Evolutionary conservation across 2,888 invertebrate genomes (phyloP).

Genomic region (Andrena bicolor): DNA sequence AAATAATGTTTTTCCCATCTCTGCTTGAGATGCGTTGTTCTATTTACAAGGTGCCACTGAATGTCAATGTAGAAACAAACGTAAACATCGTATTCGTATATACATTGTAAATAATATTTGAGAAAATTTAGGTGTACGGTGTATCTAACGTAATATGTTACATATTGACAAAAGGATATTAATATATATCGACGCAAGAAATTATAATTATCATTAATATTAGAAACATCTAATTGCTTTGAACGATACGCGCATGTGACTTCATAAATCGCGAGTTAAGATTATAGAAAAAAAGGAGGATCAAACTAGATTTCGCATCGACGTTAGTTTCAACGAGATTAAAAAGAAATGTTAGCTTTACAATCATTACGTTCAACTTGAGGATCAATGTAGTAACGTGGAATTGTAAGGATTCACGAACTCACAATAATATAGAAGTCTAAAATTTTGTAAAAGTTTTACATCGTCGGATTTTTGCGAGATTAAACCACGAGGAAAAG

Average conservation of each 20-base stretch:
- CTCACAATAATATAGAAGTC: constrained; percentile 6
- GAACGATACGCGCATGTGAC: constrained; percentile 19
- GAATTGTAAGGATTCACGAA: not conserved
- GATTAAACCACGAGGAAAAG: not conserved
- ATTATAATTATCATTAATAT: constrained; percentile 35
- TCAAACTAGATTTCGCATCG: constrained; percentile 36
- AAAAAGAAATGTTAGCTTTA: constrained; percentile 13
- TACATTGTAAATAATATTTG: constrained; percentile 63
- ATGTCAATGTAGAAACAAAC: constrained; percentile 44
- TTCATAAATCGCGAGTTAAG: constrained; percentile 15
- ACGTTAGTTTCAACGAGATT: not conserved
- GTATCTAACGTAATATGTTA: constrained; percentile 45
- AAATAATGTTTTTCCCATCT: too few relatives aligned
- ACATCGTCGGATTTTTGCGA: constrained; percentile 8
- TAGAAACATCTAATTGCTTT: constrained; percentile 17
- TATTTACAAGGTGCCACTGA: constrained; percentile 43
- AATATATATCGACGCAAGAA: constrained; percentile 38
- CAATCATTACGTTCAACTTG: constrained; percentile 18
- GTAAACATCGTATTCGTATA: constrained; percentile 30
- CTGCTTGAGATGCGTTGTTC: constrained; percentile 10
- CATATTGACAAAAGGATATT: constrained; percentile 24
- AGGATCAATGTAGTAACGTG: constrained; percentile 16
- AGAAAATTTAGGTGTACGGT: constrained; percentile 38
- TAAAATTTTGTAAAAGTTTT: constrained; percentile 30
- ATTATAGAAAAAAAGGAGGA: constrained; percentile 46